Evolutionary conservation across 1,140 invertebrate genomes (phyloP).

Genomic region (Megathymus violae): DNA sequence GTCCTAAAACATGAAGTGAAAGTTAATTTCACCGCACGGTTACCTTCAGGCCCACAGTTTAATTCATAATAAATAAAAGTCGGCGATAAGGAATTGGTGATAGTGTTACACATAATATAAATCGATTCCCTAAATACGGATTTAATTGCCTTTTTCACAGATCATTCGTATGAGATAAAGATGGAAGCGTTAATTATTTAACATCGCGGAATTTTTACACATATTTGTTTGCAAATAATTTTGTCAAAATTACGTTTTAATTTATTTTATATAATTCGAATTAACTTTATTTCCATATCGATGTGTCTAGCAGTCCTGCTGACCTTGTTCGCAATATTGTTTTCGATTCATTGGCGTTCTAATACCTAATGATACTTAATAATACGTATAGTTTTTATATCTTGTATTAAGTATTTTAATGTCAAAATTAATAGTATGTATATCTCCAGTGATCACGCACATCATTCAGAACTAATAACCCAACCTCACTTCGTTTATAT

Average conservation of each 20-base stretch:
- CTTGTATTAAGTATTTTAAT: too few species aligned
- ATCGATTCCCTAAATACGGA: background rate
- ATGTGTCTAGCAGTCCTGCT: too few species aligned
- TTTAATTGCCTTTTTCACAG: constrained; percentile 1
- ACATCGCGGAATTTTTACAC: background rate
- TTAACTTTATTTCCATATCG: too few species aligned
- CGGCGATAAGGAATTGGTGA: constrained; percentile 1
- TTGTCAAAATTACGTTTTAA: background rate
- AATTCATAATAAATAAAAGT: constrained; percentile 12
- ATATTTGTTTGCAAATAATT: too few species aligned
- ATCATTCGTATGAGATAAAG: constrained; percentile 14
- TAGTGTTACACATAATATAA: background rate
- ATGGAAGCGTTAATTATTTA: constrained; percentile 1
- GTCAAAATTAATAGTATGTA: too few species aligned
- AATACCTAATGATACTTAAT: too few species aligned
- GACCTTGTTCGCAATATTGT: too few species aligned
- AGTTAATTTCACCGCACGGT: constrained; percentile 1
- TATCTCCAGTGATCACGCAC: too few species aligned
- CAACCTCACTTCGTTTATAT: too few species aligned
- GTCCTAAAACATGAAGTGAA: constrained; percentile 3
- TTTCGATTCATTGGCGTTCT: too few species aligned
- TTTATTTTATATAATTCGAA: constrained; percentile 1
- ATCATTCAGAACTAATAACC: too few species aligned
- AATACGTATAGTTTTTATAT: too few species aligned
- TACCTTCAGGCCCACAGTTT: background rate